Percentiles rank a stretch among this genome's conserved stretches.
These are phyloP conservation scores for Apodemia duryi DNA, from an alignment of 2,888 invertebrate species.

Conservation along the genomic window DNA sequence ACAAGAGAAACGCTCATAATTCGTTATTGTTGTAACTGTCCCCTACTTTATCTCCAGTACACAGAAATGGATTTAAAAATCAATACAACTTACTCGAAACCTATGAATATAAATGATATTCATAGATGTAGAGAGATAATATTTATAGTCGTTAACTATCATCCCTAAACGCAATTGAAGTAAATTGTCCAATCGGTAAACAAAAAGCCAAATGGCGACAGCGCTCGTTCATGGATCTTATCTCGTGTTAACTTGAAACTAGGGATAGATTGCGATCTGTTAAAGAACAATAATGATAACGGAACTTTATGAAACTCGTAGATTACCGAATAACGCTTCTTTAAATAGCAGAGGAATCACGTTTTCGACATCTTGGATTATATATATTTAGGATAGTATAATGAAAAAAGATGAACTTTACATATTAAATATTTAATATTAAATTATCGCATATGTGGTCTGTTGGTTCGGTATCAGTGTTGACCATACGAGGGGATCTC, in stretches of 20 bases:
- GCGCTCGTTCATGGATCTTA: conserved; percentile 59
- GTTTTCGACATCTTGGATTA: no score
- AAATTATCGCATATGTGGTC: no score
- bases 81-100: conserved; percentile 37
- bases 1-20: conserved; percentile 6
- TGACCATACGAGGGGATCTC: no score
- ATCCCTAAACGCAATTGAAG: conserved; percentile 58
- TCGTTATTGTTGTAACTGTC: not conserved
- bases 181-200: conserved; percentile 67
- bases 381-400: no score
- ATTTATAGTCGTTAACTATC: conserved; percentile 64
- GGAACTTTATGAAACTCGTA: not conserved
- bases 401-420: no score
- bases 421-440: no score
- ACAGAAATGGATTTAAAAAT: conserved; percentile 42
- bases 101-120: conserved; percentile 67
- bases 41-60: conserved; percentile 36
- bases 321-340: no score
- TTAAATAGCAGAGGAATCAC: no score
- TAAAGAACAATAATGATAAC: conserved; percentile 51
- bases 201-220: conserved; percentile 70
- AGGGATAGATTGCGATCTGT: conserved; percentile 54
- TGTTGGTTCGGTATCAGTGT: no score
- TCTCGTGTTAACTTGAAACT: conserved; percentile 58
- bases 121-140: conserved; percentile 57